These are phyloP conservation scores for Podabrus alpinus DNA, from an alignment of 2,888 invertebrate species.

Conservation along the genomic window DNA sequence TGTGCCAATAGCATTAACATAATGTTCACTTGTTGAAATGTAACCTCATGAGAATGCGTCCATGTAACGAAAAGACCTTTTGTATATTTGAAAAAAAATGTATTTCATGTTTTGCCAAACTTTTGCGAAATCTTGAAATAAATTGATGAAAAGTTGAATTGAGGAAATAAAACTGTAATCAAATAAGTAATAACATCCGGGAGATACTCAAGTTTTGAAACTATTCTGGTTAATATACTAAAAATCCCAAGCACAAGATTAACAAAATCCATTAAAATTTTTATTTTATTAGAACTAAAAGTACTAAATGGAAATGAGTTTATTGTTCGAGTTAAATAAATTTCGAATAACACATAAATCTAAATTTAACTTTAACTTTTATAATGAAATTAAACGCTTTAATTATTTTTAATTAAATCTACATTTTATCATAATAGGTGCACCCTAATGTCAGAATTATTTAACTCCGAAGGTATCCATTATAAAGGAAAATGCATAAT, in stretches of 20 bases:
- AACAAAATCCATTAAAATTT: too few relatives aligned
- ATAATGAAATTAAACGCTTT: background rate
- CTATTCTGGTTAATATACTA: background rate
- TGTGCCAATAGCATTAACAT: slow-evolving; percentile 12
- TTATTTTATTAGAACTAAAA: too few relatives aligned
- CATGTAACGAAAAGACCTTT: slow-evolving; percentile 1
- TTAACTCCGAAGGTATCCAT: background rate
- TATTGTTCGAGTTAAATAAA: too few relatives aligned
- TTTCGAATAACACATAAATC: too few relatives aligned
- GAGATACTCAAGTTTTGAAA: background rate
- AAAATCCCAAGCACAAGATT: too few relatives aligned
- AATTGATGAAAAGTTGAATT: background rate
- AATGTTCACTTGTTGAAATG: slow-evolving; percentile 10
- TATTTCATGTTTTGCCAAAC: background rate
- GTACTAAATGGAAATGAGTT: too few relatives aligned
- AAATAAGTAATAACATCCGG: too few relatives aligned
- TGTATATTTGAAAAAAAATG: background rate
- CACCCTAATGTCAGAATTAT: background rate
- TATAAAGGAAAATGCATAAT: background rate
- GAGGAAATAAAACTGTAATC: background rate
- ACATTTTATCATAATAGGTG: background rate
- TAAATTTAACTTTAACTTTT: too few relatives aligned
- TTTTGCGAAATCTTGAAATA: background rate
- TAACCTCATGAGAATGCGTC: slow-evolving; percentile 1
- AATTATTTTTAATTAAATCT: background rate